Evolutionary conservation across 2,888 invertebrate genomes (phyloP), one percentile per base, ranked within the genome.

Genomic region (Allophyes oxyacanthae): DNA sequence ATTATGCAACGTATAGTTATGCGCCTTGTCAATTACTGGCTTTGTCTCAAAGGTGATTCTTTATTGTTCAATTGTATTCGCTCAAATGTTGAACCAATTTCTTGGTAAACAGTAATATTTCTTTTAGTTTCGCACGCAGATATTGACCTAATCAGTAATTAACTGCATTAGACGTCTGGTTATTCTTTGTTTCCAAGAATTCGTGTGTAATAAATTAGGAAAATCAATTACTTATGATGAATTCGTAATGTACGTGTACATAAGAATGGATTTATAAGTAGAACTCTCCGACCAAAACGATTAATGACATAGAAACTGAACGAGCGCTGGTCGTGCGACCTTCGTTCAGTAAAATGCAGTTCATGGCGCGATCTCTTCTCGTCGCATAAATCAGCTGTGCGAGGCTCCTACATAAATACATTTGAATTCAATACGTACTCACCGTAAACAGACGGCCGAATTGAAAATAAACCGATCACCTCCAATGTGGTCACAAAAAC

Each of bases 401-500:
- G 78, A 78, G 77, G 73, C 79, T 79, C 72, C 81, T 79, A 83
- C 77, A 85, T 81, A 86, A 85, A 88, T 85, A 89, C 82, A 89
- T 89, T 85, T 84, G 88, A 88, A 89, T 85, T 82, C 83, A 89
- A 87, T 81, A 77, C 78, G 87, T 87, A 92, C 93, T 93, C 76
- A 94, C 93, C 90, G 90, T 87, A 89, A 89, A 90, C 88, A 87
- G 86, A 83, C 86, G 85, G 83, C 84, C 80, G 91, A 85, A 84
- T 84, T 82, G 86, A 85, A 89, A 90, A 89, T 87, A 88, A 89
- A 88, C 87, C 77, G 85, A 86, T 85, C 87, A 89, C 90, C 87
- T 90, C 91, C 91, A 90, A 91, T 84, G 83, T 87, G 87, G 85
- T 85, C 92, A 93, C 92, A 85, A 81, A 86, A 89, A 84, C 81